phyloP scores from a whole-genome alignment of 2,888 invertebrate species.

The Sthenelais limicola region DNA sequence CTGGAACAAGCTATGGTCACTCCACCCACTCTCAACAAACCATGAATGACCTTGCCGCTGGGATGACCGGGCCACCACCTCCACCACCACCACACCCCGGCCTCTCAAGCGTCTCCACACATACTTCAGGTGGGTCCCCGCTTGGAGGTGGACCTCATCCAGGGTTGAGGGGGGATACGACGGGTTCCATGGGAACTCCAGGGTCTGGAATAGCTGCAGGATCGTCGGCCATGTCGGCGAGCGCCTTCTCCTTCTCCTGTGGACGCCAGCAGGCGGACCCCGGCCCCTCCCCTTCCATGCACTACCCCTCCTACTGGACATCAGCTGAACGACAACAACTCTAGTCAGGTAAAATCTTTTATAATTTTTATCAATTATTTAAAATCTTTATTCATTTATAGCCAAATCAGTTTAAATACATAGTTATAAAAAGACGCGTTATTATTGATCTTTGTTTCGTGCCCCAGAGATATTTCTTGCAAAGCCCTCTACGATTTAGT shows the following conservation, averaged over 20 bases:
- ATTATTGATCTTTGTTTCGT: no score
- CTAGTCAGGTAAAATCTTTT: no score
- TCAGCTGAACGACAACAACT: not conserved
- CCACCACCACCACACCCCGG: not conserved
- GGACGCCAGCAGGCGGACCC: not conserved
- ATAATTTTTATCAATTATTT: no score
- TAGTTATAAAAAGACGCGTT: no score
- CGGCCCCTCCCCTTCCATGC: not conserved
- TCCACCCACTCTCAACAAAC: no score
- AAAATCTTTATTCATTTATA: no score
- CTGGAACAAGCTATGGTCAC: not conserved
- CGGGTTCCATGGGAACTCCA: no score
- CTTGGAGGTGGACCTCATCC: not conserved
- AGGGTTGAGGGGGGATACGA: not conserved
- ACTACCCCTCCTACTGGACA: not conserved
- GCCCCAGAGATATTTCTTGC: no score
- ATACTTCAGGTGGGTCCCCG: not conserved
- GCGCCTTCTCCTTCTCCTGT: not conserved
- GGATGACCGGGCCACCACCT: not conserved
- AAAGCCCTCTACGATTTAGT: no score
- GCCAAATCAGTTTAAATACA: no score
- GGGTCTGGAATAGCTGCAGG: no score
- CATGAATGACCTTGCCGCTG: not conserved
- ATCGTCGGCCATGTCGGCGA: conserved; percentile 1
- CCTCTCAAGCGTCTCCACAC: not conserved